Base-by-base conservation (phyloP, 2,797 vertebrate species). In the Poecilia wingei region DNA sequence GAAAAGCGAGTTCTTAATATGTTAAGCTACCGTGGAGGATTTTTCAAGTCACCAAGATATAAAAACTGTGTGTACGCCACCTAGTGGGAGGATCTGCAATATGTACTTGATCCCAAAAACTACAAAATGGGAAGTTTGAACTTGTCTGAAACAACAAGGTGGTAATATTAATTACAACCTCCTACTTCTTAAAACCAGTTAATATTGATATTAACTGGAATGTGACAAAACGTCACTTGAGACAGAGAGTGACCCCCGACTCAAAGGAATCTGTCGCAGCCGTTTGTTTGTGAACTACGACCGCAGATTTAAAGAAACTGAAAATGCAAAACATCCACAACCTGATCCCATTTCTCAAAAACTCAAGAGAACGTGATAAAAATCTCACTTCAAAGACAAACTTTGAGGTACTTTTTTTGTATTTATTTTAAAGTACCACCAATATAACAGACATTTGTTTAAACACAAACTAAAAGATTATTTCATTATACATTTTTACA, bases 401-500 rank as follows among this genome's bases (percentile, higher is more conserved):
- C 0, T 13, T 6, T 68, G 47, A 3, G 36, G 18, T 72, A 0
- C 28, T 25, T 68, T 12, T 45, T 82, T 77, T 78, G 51, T 53
- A 89, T 90, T 90, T 93, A 92, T 92, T 93, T 85, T 61, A 82
- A 84, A 47, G 3, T 68, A 86, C 85, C 72, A 89, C 73, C 2
- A 78, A 87, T 83, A 86, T 78, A 72, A 64, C 59, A 91, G 16
- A 90, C 76, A 80, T 74, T 36, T 87, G 70, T 84, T 77, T 88
- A 83, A 92, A 61, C 82, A 91, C 79, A 83, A 88, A 77, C 76
- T 80, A 84, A 80, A 74, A 80, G 61, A 78, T 66, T 85, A 84
- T 90, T 80, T 87, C 82, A 85, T 85, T 92, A 45, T 84, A 93
- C 90, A 92, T 82, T 88, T 82, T 77, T 87, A 85, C 80, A 91